Conservation (phyloP, 2,888 invertebrate species). For the Sinelater perroti region DNA sequence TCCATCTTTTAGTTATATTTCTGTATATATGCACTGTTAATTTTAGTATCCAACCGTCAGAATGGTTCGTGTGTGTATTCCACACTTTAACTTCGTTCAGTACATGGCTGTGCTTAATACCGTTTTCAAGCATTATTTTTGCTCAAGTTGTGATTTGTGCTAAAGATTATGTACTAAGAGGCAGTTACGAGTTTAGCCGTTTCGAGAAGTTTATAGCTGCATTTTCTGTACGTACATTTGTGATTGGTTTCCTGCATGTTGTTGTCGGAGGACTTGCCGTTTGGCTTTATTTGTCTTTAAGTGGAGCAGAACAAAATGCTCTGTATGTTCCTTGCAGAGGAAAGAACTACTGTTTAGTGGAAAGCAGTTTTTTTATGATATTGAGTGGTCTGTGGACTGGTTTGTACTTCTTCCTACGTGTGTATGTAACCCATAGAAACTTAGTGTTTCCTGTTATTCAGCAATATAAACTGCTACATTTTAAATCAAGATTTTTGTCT, state of each 20-base stretch:
- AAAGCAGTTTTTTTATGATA: slow-evolving; percentile 73
- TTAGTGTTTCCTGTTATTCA: slow-evolving; percentile 76
- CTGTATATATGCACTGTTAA: slow-evolving; percentile 65
- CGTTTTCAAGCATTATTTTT: slow-evolving; percentile 70
- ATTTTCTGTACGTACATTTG: slow-evolving; percentile 68
- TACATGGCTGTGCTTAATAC: slow-evolving; percentile 72
- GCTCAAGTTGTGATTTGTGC: slow-evolving; percentile 77
- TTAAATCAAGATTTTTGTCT: slow-evolving; percentile 67
- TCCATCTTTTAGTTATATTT: slow-evolving; percentile 53
- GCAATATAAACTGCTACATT: slow-evolving; percentile 73
- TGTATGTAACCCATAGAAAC: slow-evolving; percentile 66
- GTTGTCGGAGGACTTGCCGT: slow-evolving; percentile 73
- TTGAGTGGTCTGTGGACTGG: slow-evolving; percentile 76
- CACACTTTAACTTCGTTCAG: slow-evolving; percentile 68
- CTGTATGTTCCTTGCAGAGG: slow-evolving; percentile 63
- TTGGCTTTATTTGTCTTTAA: slow-evolving; percentile 74
- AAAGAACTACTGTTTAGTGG: slow-evolving; percentile 68
- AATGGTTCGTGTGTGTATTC: slow-evolving; percentile 71
- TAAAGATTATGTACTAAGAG: slow-evolving; percentile 71
- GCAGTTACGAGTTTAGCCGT: slow-evolving; percentile 71
- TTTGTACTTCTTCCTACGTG: slow-evolving; percentile 67
- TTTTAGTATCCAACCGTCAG: slow-evolving; percentile 70
- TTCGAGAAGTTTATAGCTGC: slow-evolving; percentile 72
- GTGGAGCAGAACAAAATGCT: slow-evolving; percentile 67
- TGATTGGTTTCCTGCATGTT: slow-evolving; percentile 67